These are phyloP conservation scores for Prunella himalayana DNA, from an alignment of 2,113 vertebrate species.

Conservation along the genomic window DNA sequence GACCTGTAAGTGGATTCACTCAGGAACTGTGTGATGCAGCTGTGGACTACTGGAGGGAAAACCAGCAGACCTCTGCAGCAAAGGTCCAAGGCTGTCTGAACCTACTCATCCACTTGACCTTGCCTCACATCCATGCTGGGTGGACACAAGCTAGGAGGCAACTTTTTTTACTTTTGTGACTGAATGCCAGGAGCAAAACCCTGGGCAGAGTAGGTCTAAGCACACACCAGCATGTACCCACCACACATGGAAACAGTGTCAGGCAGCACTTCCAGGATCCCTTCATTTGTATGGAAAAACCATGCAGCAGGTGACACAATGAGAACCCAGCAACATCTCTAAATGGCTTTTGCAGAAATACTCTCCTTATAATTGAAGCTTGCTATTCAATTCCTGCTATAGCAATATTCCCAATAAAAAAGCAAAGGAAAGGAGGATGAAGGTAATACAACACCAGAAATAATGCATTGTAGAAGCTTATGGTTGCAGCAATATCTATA, in stretches of 20 bases:
- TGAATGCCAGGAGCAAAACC: background rate
- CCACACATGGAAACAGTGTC: fast-evolving
- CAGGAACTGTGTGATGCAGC: background rate
- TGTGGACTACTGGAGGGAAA: background rate
- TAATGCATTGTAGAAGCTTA: background rate
- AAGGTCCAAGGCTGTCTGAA: background rate
- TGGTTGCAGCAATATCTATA: background rate
- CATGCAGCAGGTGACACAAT: background rate
- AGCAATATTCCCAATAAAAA: background rate
- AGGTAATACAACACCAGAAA: background rate
- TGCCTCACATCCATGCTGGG: background rate
- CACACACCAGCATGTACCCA: fast-evolving
- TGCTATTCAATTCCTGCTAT: background rate
- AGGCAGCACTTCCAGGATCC: background rate
- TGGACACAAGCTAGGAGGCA: background rate
- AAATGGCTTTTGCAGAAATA: background rate
- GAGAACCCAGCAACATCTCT: background rate
- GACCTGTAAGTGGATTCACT: background rate
- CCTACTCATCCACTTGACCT: background rate
- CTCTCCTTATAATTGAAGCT: background rate
- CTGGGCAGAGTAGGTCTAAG: fast-evolving
- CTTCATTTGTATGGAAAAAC: background rate
- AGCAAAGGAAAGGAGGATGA: background rate
- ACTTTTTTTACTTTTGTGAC: background rate
- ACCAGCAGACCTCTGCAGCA: background rate